Percentiles rank a stretch among this genome's conserved stretches.
Evolutionary conservation across 2,797 vertebrate genomes (phyloP).

Genomic region (Anas bahamensis): DNA sequence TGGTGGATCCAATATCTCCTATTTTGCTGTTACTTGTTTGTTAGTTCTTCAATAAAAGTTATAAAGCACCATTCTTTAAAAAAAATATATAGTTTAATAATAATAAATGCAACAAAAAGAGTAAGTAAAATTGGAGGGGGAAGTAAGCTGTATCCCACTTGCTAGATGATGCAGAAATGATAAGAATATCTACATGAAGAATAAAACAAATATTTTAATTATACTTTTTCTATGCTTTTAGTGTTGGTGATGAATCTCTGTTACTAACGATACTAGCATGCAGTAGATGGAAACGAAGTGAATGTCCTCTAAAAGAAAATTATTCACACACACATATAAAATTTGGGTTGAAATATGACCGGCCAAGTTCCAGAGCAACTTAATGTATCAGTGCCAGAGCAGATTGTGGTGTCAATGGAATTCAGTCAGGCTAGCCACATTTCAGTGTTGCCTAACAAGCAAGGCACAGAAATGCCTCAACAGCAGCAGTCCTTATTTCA

Average conservation of each 20-base stretch:
- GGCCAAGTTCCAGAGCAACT: background rate
- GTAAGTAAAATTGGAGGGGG: background rate
- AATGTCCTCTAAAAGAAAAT: background rate
- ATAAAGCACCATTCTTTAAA: background rate
- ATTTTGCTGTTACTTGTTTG: background rate
- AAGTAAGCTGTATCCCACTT: background rate
- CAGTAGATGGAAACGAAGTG: background rate
- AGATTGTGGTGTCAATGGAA: background rate
- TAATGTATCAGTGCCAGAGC: fast-evolving
- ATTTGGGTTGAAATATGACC: background rate
- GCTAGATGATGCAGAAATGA: background rate
- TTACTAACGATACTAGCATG: background rate
- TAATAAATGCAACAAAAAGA: background rate
- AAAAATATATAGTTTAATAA: background rate
- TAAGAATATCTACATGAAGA: background rate
- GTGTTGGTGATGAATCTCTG: background rate
- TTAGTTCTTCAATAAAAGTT: background rate
- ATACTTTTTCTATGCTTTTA: background rate
- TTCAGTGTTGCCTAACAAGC: background rate
- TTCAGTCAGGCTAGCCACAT: background rate
- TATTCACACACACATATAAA: background rate
- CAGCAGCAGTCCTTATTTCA: background rate
- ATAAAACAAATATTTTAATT: background rate
- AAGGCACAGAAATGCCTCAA: background rate
- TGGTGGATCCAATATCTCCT: background rate